Conservation (phyloP, 2,113 vertebrate species). For the Geococcyx californianus region DNA sequence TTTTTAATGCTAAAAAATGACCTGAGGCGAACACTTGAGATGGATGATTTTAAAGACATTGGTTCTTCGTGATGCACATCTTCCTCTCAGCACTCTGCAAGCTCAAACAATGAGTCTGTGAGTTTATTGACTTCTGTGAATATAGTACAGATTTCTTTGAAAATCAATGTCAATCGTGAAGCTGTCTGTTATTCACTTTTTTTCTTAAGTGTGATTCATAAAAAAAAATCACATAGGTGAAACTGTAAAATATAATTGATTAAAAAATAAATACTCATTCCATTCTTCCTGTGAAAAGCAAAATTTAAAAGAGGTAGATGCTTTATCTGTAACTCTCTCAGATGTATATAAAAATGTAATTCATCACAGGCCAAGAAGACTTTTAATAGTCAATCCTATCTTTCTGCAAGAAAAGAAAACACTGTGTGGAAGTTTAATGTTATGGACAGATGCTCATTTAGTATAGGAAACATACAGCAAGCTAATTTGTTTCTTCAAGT, state of each 20-base stretch:
- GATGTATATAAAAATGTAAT: neutral
- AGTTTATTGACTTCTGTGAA: constrained; percentile 25
- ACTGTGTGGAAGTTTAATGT: neutral
- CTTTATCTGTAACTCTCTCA: neutral
- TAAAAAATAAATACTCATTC: neutral
- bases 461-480: neutral
- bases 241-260: neutral
- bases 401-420: neutral
- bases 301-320: neutral
- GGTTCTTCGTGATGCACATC: neutral
- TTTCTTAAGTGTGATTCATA: neutral
- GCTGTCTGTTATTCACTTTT: neutral
- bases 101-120: neutral
- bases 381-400: neutral
- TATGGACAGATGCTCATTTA: neutral
- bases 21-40: constrained; percentile 8
- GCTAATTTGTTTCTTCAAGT: neutral
- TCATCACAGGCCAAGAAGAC: neutral
- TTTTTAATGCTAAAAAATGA: neutral
- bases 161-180: neutral
- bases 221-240: neutral
- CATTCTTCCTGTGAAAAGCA: neutral
- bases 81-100: neutral
- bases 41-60: neutral
- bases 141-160: neutral